Conservation (phyloP, 2,113 vertebrate species). For the Dromaius novaehollandiae region DNA sequence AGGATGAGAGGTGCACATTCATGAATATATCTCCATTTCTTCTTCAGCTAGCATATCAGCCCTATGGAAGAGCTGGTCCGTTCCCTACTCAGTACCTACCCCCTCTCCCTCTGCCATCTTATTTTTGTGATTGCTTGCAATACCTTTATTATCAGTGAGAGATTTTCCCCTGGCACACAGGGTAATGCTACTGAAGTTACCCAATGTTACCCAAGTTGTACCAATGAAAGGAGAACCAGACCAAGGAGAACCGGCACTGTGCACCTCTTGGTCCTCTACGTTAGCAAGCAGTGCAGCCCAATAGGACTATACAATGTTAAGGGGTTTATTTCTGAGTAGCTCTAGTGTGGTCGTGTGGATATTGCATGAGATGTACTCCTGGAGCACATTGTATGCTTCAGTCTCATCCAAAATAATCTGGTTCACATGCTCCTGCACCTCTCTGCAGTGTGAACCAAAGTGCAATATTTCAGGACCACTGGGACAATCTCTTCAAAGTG, state of each 20-base stretch:
- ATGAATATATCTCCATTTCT: background rate
- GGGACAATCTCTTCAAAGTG: background rate
- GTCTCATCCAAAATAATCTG: background rate
- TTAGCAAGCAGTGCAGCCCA: background rate
- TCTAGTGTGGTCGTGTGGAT: background rate
- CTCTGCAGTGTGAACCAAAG: background rate
- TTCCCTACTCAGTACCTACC: background rate
- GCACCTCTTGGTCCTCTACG: background rate
- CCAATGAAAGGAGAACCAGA: background rate
- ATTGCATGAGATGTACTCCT: background rate
- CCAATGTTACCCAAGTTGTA: no score
- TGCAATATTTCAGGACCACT: background rate
- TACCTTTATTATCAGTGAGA: background rate
- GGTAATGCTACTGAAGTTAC: background rate
- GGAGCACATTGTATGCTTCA: background rate
- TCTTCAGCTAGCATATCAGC: fast-evolving
- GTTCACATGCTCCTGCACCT: background rate
- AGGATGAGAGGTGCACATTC: no score
- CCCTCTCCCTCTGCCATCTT: background rate
- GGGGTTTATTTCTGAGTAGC: background rate
- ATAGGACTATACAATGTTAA: background rate
- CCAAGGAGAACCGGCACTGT: background rate
- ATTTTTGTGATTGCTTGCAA: background rate
- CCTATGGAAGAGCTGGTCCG: fast-evolving
- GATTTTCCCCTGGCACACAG: background rate